Evolutionary conservation across 2,113 vertebrate genomes (phyloP).

Genomic region (Philantomba maxwellii): DNA sequence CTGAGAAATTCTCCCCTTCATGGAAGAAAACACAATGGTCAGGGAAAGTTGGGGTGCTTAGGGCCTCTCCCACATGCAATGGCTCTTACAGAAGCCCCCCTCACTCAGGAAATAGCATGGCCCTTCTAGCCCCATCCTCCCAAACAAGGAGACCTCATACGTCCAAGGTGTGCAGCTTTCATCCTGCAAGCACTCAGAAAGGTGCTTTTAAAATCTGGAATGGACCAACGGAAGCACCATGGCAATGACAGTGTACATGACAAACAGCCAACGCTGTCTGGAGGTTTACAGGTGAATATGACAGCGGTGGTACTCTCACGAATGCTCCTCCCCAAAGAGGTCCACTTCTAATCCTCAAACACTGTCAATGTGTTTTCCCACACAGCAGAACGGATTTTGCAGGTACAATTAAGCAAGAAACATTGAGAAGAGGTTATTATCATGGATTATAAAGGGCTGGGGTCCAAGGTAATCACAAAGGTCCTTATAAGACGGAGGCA

Average conservation of each 20-base stretch:
- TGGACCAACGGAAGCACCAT: not conserved
- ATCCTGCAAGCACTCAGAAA: not conserved
- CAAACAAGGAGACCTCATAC: not conserved
- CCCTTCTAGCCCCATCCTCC: not conserved
- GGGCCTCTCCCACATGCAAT: not conserved
- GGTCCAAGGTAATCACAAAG: not conserved
- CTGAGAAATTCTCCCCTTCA: too few relatives aligned
- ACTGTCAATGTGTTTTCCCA: not conserved
- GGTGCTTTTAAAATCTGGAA: not conserved
- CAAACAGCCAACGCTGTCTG: not conserved
- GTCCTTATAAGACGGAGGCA: not conserved
- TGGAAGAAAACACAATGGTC: too few relatives aligned
- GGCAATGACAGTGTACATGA: not conserved
- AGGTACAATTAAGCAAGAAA: not conserved
- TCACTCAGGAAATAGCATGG: not conserved
- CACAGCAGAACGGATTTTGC: not conserved
- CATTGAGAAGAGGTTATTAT: not conserved
- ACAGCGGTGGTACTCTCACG: not conserved
- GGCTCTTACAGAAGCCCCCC: not conserved
- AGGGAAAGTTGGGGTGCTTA: too few relatives aligned
- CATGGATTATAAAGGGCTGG: not conserved
- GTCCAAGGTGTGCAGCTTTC: not conserved
- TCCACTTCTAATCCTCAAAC: not conserved
- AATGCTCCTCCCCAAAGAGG: not conserved
- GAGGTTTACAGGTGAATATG: not conserved